These are phyloP conservation scores for Xestia ashworthii DNA, from an alignment of 2,888 invertebrate species.

Conservation along the genomic window DNA sequence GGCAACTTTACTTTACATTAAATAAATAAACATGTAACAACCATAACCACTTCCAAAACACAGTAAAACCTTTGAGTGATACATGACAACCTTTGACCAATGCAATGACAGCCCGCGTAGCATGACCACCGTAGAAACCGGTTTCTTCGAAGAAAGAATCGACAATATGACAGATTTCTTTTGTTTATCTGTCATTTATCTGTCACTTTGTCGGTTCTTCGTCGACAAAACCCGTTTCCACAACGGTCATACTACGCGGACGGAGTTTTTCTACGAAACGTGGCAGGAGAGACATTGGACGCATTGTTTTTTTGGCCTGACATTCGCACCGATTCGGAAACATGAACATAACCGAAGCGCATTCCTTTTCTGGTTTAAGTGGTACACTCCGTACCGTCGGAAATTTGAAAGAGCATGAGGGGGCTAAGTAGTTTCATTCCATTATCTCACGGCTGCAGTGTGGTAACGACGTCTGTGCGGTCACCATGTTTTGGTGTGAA, in stretches of 20 bases:
- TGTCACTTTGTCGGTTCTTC: no score
- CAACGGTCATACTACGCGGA: no score
- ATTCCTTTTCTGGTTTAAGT: not conserved
- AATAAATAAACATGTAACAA: not conserved
- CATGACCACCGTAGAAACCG: no score
- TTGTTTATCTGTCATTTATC: no score
- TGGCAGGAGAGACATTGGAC: not conserved
- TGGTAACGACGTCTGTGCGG: constrained; percentile 61
- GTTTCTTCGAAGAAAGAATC: no score
- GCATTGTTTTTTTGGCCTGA: not conserved
- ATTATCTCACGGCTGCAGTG: constrained; percentile 69
- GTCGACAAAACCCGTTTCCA: no score
- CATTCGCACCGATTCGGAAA: not conserved
- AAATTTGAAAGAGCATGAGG: constrained; percentile 67
- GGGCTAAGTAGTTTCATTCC: constrained; percentile 68
- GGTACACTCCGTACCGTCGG: constrained; percentile 41
- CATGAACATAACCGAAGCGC: not conserved
- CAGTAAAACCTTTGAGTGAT: not conserved
- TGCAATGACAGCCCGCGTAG: not conserved
- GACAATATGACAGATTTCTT: no score
- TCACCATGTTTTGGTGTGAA: constrained; percentile 40
- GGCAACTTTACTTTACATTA: no score
- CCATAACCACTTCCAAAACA: not conserved
- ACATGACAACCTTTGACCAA: not conserved
- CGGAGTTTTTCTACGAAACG: not conserved